These are phyloP conservation scores for Antennarius maculatus DNA, from an alignment of 2,797 vertebrate species.

Conservation along the genomic window DNA sequence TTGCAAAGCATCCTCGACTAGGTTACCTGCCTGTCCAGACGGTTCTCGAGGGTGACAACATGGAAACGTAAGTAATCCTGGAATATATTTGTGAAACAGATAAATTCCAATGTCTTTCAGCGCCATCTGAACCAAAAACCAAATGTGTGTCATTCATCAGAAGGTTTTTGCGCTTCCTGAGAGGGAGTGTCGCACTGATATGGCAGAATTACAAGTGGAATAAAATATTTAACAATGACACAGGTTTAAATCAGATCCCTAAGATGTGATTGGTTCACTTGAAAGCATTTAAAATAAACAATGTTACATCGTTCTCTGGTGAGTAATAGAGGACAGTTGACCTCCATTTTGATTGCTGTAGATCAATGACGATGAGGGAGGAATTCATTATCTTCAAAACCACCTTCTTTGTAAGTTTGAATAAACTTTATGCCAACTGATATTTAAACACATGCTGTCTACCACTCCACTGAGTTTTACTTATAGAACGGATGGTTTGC, in stretches of 20 bases:
- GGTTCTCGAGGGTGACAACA: conserved; percentile 95
- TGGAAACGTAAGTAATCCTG: conserved; percentile 90
- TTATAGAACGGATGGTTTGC: not conserved
- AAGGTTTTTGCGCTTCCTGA: too few relatives aligned
- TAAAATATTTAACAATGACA: not conserved
- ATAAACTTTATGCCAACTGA: not conserved
- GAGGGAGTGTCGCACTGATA: not conserved
- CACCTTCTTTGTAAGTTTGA: not conserved
- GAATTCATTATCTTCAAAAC: not conserved
- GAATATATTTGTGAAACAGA: not conserved
- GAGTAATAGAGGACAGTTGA: not conserved
- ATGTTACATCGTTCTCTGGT: not conserved
- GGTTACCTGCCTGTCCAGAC: conserved; percentile 97
- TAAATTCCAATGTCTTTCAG: not conserved
- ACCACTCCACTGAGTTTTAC: too few relatives aligned
- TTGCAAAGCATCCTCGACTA: conserved; percentile 94
- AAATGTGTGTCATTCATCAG: not conserved
- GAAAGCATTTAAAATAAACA: too few relatives aligned
- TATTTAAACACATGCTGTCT: not conserved
- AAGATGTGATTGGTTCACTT: too few relatives aligned
- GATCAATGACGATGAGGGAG: not conserved
- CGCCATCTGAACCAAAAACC: not conserved
- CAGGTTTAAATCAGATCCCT: not conserved
- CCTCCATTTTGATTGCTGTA: too few relatives aligned
- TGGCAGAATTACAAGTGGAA: not conserved